Evolutionary conservation across 1,140 invertebrate genomes (phyloP), one percentile per base, ranked within the genome.

Genomic region (Drosophila ercepeae): DNA sequence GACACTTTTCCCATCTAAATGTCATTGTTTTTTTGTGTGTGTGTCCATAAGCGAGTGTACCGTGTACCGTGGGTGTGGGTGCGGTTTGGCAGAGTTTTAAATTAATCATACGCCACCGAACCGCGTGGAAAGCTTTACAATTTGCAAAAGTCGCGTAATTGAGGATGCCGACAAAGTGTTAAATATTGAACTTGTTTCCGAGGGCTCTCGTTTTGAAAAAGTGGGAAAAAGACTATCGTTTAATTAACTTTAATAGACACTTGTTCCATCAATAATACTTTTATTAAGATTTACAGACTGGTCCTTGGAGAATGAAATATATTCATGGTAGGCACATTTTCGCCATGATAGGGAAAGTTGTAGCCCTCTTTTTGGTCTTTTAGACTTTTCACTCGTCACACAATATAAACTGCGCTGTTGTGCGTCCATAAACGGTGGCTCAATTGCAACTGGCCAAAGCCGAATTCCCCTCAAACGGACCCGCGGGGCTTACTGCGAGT

Each of bases 11-110:
- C 49, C 60, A 41, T 65, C 60, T 64, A 79, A 76, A 76, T 75
- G 77, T 58, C 67, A 52, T 41, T 58, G 14, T 61, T 55, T 77
- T 42, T 52, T 57, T 32, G 25, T 44, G 16, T 23, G 18, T 19
- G n/a, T 16, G 8, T 29, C 2, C 7, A 8, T 4, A 32, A 34
- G 5, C 44, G 36, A 42, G 32, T 39, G 49, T 64, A 9, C 13
- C 57, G 64, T 36, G 48, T 9, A 52, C 42, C 57, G 36, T 6
- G 69, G 52, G 2, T 32, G 29, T 32, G 29, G 11, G 60, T 76
- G 81, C 44, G 82, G 81, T 88, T 75, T 88, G 81, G 65, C 77
- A 81, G 77, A 83, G 78, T 88, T 88, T 89, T 88, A 88, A 88
- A 88, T 88, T 89, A 75, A 88, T 89, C 86, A 90, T 89, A 73